Evolutionary conservation across 92 coral and sea anemone species (phyloP), one percentile per base, ranked within the genome.

Genomic region (Parazoanthus darwini): DNA sequence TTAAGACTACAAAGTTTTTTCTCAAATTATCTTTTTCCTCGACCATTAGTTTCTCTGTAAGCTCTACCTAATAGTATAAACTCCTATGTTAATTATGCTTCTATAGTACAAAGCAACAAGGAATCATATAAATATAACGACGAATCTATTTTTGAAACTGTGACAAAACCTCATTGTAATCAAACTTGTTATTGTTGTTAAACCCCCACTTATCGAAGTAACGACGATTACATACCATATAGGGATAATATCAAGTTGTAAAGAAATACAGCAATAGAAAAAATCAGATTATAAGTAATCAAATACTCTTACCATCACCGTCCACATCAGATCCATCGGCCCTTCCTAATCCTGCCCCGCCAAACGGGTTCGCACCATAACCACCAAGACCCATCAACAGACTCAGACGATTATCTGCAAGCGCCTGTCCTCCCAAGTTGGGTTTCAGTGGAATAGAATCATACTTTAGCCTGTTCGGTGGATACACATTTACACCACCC

Each of bases 401-500:
- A 44, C 71, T 78, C 65, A 92, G 85, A 43, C 90, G 87, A 74
- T 89, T 88, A 6, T 90, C 90, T 25, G 77, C 75, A 15, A 94
- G 58, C 82, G 66, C 92, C 42, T 88, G 92, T 68, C 81, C 87
- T 1, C 82, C 80, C 3, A 90, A 75, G 54, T 67, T 72, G 15
- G 98, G 98, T 48, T 93, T 95, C 8, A 93, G 46, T 18, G 98
- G 98, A 90, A 95, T 95, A 3, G 96, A 91, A 77, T 95, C 89
- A 66, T 95, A 95, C 80, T 95, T 95, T 46, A 93, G 88, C 73
- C 98, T 88, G 50, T 91, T 79, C 18, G 94, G 93, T 38, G 86
- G 90, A 59, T 81, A 82, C 4, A 70, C 86, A 42, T 85, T 90
- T 54, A 89, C 83, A 35, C 79, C 85, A 23, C 91, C 89, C 1